These are phyloP conservation scores for Gopherus flavomarginatus DNA, from an alignment of 2,113 vertebrate species.

Conservation along the genomic window DNA sequence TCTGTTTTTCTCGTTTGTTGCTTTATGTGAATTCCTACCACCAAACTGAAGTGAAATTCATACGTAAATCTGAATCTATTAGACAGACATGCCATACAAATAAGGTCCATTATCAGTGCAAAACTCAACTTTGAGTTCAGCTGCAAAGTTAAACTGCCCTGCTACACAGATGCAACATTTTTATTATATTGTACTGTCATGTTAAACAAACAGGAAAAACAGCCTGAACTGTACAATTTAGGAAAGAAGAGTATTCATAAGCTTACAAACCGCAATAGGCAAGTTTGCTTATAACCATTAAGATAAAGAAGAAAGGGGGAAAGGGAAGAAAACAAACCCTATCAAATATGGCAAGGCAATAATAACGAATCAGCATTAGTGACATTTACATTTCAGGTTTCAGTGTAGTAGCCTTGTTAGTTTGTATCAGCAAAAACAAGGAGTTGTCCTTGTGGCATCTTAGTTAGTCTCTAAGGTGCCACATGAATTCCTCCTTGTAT, in stretches of 20 bases:
- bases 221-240: not conserved
- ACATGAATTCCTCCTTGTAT: not conserved
- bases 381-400: not conserved
- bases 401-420: no score
- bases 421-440: no score
- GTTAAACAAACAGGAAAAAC: not conserved
- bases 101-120: not conserved
- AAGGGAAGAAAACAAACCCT: not conserved
- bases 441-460: no score
- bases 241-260: not conserved
- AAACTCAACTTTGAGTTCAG: not conserved
- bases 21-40: rapidly evolving
- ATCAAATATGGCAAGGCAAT: not conserved
- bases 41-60: not conserved
- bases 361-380: not conserved
- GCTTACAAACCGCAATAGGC: rapidly evolving
- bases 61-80: not conserved
- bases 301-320: not conserved
- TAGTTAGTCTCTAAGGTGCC: no score
- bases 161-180: not conserved
- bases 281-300: not conserved
- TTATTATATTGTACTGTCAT: no score
- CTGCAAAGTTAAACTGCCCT: not conserved
- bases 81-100: rapidly evolving
- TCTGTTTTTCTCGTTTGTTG: not conserved